Evolutionary conservation across 2,113 vertebrate genomes (phyloP).

Genomic region (Toxotes jaculatrix): DNA sequence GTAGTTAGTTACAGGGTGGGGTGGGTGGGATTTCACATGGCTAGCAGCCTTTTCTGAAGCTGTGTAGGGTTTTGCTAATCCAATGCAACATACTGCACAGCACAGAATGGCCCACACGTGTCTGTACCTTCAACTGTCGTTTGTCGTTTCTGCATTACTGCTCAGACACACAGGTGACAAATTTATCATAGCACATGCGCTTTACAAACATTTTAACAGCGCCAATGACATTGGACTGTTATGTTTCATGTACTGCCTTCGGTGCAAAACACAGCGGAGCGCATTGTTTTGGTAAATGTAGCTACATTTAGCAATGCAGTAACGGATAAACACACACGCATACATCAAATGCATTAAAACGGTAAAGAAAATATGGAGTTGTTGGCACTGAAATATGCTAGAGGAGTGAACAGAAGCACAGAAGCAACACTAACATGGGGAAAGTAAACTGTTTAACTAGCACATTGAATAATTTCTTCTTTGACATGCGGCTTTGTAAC

Average conservation of each 20-base stretch:
- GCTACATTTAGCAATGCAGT: constrained; percentile 30
- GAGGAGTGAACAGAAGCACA: neutral
- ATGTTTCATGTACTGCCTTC: too few species aligned
- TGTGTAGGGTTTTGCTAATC: neutral
- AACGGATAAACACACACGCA: neutral
- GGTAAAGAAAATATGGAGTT: neutral
- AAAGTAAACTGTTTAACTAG: neutral
- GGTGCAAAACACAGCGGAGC: neutral
- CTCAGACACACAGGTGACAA: neutral
- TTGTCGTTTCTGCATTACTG: neutral
- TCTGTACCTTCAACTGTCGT: neutral
- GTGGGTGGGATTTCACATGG: neutral
- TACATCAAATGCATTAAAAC: constrained; percentile 7
- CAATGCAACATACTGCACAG: neutral
- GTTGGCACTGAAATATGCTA: neutral
- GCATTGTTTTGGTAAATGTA: constrained; percentile 36
- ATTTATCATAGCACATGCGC: neutral
- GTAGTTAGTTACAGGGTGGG: neutral
- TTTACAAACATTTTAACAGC: neutral
- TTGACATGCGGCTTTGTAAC: neutral
- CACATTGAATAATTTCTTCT: neutral
- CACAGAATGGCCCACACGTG: neutral
- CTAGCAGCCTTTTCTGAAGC: neutral
- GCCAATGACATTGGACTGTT: neutral
- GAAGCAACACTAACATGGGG: neutral